Conservation (phyloP, 1,140 invertebrate genomes). For the Reticulitermes speratus region DNA sequence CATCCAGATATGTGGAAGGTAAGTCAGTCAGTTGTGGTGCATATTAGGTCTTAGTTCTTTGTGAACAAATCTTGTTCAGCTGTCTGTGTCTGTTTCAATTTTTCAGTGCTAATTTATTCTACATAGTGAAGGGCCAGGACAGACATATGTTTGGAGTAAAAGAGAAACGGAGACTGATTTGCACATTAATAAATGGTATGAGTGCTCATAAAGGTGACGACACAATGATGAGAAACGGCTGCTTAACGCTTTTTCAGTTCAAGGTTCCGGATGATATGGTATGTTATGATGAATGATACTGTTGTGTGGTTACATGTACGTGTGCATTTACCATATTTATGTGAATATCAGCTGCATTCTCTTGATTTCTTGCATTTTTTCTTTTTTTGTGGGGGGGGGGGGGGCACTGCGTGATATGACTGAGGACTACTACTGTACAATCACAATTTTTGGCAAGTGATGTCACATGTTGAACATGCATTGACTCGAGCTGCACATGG, state of each 20-base stretch:
- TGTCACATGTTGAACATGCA: too few relatives aligned
- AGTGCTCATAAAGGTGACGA: slow-evolving; percentile 76
- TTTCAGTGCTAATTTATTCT: slow-evolving; percentile 87
- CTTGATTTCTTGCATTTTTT: too few relatives aligned
- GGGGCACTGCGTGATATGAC: too few relatives aligned
- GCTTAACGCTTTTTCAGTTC: slow-evolving; percentile 91
- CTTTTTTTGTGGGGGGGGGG: too few relatives aligned
- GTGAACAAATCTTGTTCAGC: too few relatives aligned
- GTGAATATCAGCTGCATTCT: too few relatives aligned
- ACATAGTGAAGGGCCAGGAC: slow-evolving; percentile 86
- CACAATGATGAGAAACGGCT: slow-evolving; percentile 94
- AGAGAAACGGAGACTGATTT: slow-evolving; percentile 76
- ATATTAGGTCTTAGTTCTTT: too few relatives aligned
- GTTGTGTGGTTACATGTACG: too few relatives aligned
- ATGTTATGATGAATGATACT: slow-evolving; percentile 46
- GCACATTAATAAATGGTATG: slow-evolving; percentile 85
- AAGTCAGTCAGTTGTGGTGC: slow-evolving; percentile 27
- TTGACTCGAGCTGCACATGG: too few relatives aligned
- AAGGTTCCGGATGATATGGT: slow-evolving; percentile 93
- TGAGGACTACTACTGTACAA: too few relatives aligned
- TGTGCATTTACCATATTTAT: too few relatives aligned
- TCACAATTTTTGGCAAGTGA: too few relatives aligned
- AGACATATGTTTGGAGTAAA: slow-evolving; percentile 60
- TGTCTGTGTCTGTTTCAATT: slow-evolving; percentile 30
- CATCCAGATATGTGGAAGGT: slow-evolving; percentile 92